Base-by-base conservation (phyloP, 2,888 invertebrate genomes). In the Cerceris ruficornis region DNA sequence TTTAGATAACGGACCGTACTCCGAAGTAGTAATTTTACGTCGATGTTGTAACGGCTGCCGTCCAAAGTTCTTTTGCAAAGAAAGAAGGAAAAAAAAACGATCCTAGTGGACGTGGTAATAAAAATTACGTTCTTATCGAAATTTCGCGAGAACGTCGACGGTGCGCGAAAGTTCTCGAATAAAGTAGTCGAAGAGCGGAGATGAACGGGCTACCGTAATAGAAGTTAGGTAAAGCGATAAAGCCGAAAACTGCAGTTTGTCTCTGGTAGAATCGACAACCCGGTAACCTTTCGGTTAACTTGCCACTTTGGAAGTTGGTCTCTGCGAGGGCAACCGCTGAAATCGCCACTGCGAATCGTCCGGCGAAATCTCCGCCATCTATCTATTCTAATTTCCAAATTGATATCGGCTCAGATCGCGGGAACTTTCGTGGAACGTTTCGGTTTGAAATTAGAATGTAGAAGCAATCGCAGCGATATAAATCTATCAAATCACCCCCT, bases 231-330 rank as follows among this genome's bases (percentile, higher is more conserved):
- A 59, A 66, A 64, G 65, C 70, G 78, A 80, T 78, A 80, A 82
- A 75, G 69, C 57, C 28, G 28, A 28, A n/a, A 76, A 77, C 69
- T 81, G 42, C 55, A 55, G 55, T 69, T 62, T 62, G 62, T 69
- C 69, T 62, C 49, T n/a, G 6, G 13, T 13, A 13, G 17, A 66
- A 82, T 80, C 69, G 77, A 73, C 65, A 84, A 82, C 79, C 80
- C 65, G 60, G 77, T 85, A 79, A 85, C 83, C 83, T 81, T 77
- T 84, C 67, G 82, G 78, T 79, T 79, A 75, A 71, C 80, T 66
- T 78, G 52, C 66, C 73, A 74, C 82, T 66, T 46, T 49, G 52
- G 61, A 75, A 84, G 79, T 82, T 82, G 55, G 39, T 28, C 59
- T 7, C n/a, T 8, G 50, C 14, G 15, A 11, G 50, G 42, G 28